These are phyloP conservation scores for Loris lydekkerianus DNA, from an alignment of 2,797 vertebrate species.

Conservation along the genomic window DNA sequence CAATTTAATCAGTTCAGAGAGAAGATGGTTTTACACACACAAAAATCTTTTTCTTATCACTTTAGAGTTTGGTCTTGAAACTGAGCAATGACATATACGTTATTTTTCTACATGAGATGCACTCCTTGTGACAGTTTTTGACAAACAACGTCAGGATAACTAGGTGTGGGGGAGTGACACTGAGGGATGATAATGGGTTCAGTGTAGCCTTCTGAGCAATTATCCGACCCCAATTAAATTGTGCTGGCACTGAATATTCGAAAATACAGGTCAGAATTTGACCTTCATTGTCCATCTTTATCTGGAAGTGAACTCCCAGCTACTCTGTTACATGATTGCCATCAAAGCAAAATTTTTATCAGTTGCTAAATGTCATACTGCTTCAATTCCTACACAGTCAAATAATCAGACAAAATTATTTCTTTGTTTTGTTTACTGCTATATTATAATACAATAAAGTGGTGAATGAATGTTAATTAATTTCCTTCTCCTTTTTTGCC, in stretches of 20 bases:
- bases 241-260: constrained; percentile 79
- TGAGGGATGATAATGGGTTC: constrained; percentile 82
- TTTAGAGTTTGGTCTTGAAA: constrained; percentile 80
- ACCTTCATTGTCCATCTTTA: constrained; percentile 82
- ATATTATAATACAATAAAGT: constrained; percentile 31
- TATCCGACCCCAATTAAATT: constrained; percentile 88
- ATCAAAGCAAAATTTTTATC: constrained; percentile 79
- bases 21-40: constrained; percentile 57
- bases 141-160: constrained; percentile 87
- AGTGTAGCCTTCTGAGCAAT: constrained; percentile 86
- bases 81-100: constrained; percentile 78
- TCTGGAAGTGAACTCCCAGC: constrained; percentile 73
- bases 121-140: constrained; percentile 86
- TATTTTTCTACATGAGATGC: constrained; percentile 86
- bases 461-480: constrained; percentile 53
- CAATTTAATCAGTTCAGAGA: constrained; percentile 73
- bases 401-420: constrained; percentile 30
- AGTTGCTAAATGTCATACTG: constrained; percentile 71
- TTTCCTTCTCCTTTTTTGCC: background rate
- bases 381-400: constrained; percentile 49
- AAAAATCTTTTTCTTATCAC: constrained; percentile 79
- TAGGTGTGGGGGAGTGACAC: constrained; percentile 84
- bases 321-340: constrained; percentile 78
- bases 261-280: constrained; percentile 85
- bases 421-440: constrained; percentile 45